A percentile compares a stretch with the other conserved stretches of the same genome.
These are phyloP conservation scores for Hofmannophila pseudospretella DNA, from an alignment of 2,888 invertebrate genomes.

Conservation along the genomic window DNA sequence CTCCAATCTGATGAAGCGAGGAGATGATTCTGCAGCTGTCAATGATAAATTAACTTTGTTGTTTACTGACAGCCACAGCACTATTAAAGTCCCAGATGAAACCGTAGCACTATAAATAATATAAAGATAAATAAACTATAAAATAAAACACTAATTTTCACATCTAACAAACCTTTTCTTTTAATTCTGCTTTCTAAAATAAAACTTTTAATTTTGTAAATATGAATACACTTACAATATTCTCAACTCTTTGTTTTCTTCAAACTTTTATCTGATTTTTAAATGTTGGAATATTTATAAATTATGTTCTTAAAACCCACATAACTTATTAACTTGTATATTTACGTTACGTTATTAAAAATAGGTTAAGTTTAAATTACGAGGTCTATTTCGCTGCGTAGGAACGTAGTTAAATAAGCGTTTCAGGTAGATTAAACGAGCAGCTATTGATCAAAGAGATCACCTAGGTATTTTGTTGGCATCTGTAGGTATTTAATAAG, in stretches of 20 bases:
- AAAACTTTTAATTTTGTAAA: too few relatives aligned
- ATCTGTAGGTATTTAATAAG: neutral
- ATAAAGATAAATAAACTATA: constrained; percentile 24
- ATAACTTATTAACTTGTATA: too few relatives aligned
- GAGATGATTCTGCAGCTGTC: constrained; percentile 53
- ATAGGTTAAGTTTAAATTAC: too few relatives aligned
- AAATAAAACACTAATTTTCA: constrained; percentile 17
- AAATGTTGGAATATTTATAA: too few relatives aligned
- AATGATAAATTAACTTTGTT: constrained; percentile 40
- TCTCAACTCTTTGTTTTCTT: too few relatives aligned
- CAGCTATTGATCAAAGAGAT: constrained; percentile 24
- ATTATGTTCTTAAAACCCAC: too few relatives aligned
- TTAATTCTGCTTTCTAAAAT: neutral
- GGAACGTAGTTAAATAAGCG: too few relatives aligned
- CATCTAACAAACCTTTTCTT: neutral
- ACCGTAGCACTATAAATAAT: constrained; percentile 58
- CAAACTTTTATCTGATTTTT: too few relatives aligned
- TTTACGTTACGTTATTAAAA: too few relatives aligned
- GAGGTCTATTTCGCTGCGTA: too few relatives aligned
- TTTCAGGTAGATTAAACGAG: too few relatives aligned
- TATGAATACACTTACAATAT: too few relatives aligned
- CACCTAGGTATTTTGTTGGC: constrained; percentile 11
- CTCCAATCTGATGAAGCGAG: constrained; percentile 51
- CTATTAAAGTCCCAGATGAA: constrained; percentile 65
- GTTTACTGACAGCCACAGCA: constrained; percentile 40